phyloP scores from a whole-genome alignment of 2,113 vertebrate genomes.

The Rhea americana region DNA sequence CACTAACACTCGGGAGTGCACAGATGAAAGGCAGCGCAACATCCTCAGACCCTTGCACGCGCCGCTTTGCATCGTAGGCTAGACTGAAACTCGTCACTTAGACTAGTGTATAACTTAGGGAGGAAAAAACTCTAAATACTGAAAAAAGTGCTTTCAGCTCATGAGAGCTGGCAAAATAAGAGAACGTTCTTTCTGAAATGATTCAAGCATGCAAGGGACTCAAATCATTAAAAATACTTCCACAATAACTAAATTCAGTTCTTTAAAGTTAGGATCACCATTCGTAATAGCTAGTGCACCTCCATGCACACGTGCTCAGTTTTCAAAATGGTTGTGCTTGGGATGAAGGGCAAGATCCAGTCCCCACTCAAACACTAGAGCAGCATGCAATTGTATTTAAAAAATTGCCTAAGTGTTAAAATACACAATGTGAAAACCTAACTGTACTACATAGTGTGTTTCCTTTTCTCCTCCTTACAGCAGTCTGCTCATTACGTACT shows the following conservation, averaged over 20 bases:
- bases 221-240: not conserved
- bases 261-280: not conserved
- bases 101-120: not conserved
- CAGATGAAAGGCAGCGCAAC: conserved; percentile 35
- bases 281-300: not conserved
- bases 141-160: conserved; percentile 57
- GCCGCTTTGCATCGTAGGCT: not conserved
- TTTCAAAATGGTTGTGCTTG: not conserved
- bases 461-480: not conserved
- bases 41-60: conserved; percentile 5
- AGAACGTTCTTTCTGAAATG: not conserved
- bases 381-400: not conserved
- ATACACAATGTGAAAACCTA: not conserved
- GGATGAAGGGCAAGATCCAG: not conserved
- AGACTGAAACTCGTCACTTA: conserved; percentile 15
- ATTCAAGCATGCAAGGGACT: not conserved
- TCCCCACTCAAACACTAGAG: not conserved
- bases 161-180: not conserved
- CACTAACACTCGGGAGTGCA: conserved; percentile 64
- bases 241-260: not conserved
- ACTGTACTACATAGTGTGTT: accelerated
- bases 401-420: not conserved
- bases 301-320: not conserved
- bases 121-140: not conserved
- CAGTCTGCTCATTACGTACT: not conserved